Base-by-base conservation (phyloP, 2,888 invertebrate species). In the Rotaria macrura region DNA sequence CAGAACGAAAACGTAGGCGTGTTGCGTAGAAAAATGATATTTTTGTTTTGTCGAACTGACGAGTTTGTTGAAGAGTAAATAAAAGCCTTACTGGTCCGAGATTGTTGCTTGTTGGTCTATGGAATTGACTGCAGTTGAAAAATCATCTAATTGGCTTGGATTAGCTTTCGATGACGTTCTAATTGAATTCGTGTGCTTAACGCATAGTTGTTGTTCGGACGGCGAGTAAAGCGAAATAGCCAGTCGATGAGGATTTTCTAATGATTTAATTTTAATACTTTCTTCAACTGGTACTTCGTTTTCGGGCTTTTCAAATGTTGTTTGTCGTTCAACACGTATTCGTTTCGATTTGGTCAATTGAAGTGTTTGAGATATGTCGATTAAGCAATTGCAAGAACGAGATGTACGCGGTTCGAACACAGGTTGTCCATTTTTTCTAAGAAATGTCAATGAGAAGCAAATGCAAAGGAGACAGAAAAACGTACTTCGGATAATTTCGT, bases 381-480 rank as follows among this genome's bases (percentile, higher is more conserved):
- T 79, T 40, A 79, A 25, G 12, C 14, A 43, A 79, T 79, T 7
- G 25, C 43, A 38, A 12, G 43, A 40, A 43, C 79, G 79, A 43
- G n/a, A 0, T 40, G 25, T 1, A 43, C n/a, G 40, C 6, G 9
- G 25, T 79, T 79, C 79, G n/a, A 79, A 79, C 4, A 79, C n/a
- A 25, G 79, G 79, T 43, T 79, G 79, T n/a, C 79, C 79, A 79
- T 79, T 79, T 43, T 79, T 79, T 43, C 79, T 79, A 79, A 25
- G n/a, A 25, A 20, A 43, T 38, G 14, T 7, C 17, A 38, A 6
- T 29, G 38, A 65, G 2, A 10, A 20, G 7, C 43, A 10, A 7
- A 43, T 43, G 43, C 10, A n/a, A n/a, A n/a, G 5, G 5, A 10
- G 10, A 43, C 9, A 25, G 23, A 54, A 57, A 57, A 29, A 29